These are phyloP conservation scores for Dascyllus trimaculatus DNA, from an alignment of 2,113 vertebrate species.

Conservation along the genomic window DNA sequence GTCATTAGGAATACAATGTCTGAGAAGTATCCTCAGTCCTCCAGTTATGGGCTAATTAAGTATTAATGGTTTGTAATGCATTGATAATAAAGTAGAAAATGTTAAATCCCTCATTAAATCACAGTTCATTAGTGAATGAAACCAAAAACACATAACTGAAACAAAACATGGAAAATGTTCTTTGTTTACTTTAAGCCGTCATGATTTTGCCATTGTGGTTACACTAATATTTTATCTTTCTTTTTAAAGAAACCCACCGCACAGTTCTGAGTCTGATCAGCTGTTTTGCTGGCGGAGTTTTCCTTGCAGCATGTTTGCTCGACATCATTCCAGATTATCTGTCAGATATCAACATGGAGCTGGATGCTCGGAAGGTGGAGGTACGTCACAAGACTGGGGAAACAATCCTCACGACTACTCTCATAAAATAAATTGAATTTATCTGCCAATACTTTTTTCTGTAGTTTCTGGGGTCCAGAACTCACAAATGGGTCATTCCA, in stretches of 20 bases:
- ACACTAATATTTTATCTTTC: neutral
- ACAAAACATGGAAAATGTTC: too few relatives aligned
- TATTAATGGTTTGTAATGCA: neutral
- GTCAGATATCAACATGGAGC: constrained; percentile 80
- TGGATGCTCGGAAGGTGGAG: constrained; percentile 65
- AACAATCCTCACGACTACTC: too few relatives aligned
- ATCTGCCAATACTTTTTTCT: too few relatives aligned
- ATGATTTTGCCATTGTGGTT: too few relatives aligned
- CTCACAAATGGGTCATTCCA: too few relatives aligned
- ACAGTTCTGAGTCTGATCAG: constrained; percentile 85
- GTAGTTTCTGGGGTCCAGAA: too few relatives aligned
- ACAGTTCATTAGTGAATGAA: neutral
- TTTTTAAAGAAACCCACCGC: constrained; percentile 74
- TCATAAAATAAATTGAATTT: too few relatives aligned
- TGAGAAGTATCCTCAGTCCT: neutral
- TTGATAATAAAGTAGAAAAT: neutral
- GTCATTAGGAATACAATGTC: neutral
- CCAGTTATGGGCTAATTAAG: too few relatives aligned
- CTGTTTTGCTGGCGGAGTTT: constrained; percentile 89
- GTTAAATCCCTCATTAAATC: neutral
- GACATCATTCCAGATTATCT: constrained; percentile 90
- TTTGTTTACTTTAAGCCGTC: too few relatives aligned
- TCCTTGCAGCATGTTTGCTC: constrained; percentile 88
- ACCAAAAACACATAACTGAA: too few relatives aligned
- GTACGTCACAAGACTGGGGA: constrained; percentile 49